Base-by-base conservation (phyloP, 1,140 invertebrate genomes). In the Euura saliciscinereae region DNA sequence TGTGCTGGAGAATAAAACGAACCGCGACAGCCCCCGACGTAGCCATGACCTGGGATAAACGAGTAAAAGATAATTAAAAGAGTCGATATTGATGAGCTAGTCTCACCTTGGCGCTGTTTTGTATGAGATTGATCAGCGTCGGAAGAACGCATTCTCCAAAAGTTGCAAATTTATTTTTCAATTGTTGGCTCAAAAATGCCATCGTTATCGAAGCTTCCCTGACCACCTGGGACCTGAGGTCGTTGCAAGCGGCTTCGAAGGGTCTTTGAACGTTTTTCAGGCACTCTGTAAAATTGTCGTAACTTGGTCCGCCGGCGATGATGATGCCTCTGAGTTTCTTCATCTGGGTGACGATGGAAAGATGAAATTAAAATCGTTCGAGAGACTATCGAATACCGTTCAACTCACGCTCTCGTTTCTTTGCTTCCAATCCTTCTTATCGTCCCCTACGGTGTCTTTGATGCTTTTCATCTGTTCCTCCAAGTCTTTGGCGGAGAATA, bases 121-220 rank as follows among this genome's bases (percentile, higher is more conserved):
- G 96, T 84, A 99, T 96, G 66, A 99, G 90, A 83, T 94, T 95
- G 79, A 99, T 96, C 43, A 99, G 86, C 73, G 92, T 91, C 69
- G 93, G 93, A 59, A 99, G 83, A 65, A 98, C 89, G 71, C 91
- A 89, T 82, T 97, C 93, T 42, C 94, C 93, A 86, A 97, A 95
- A 84, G 92, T 92, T 75, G 98, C 97, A 78, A 97, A 90, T 84
- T 95, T 95, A 75, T 91, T 93, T 70, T 93, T 92, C 65, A 99
- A 80, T 51, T 92, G 91, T 85, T 97, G 95, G 67, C 96, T 94
- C 84, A 98, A 90, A 88, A 93, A 98, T 43, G 97, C 96, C 73
- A 99, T 92, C 2, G 97, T 97, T 67, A 99, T 96, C 84, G 97
- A 99, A 0, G 95, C 95, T 86, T 99, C 98, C 73, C 98, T 89